Base-by-base conservation (phyloP, 92 coral and sea anemone species). In the Virgularia gustaviana region DNA sequence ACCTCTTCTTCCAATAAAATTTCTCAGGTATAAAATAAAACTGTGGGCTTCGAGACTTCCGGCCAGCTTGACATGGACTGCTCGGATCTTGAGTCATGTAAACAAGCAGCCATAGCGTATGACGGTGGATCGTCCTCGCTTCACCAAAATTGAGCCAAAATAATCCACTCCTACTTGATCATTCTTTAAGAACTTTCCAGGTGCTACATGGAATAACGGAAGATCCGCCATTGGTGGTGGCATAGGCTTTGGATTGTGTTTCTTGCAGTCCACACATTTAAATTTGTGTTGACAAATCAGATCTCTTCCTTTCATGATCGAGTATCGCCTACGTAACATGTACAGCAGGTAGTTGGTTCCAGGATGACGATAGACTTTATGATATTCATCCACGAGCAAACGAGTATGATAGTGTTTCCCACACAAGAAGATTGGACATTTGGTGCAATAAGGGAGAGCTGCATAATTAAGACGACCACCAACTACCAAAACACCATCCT, bases 81-180 rank as follows among this genome's bases (percentile, higher is more conserved):
- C 73, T 43, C 56, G 29, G 0, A 34, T 66, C 22, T 9, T 42
- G 36, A 66, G 49, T 27, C 73, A 66, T 0, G 49, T 52, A 27
- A 66, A 66, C 24, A 66, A 43, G 30, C 58, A 66, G 11, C 73
- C 56, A 41, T 66, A 66, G 43, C 47, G 3, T 57, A 43, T 66
- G 29, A 28, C 36, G 20, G 73, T 23, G 3, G 36, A 6, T 30
- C 73, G 49, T 16, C 73, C 57, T 23, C 38, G 57, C 20, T 66
- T 66, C 27, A 66, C 73, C 29, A 10, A n/a, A 12, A 66, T 39
- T 8, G 73, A 57, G 15, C 73, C 73, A 28, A 66, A 66, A 4
- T 39, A 4, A 29, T 66, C 73, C 22, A 66, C 12, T 1, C 57
- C 73, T 25, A 47, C 55, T 15, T 47, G 6, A n/a, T n/a, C n/a